A percentile compares a stretch with the other conserved stretches of the same genome.
Evolutionary conservation across 2,113 vertebrate genomes (phyloP).

Genomic region (Lycocorax pyrrhopterus): DNA sequence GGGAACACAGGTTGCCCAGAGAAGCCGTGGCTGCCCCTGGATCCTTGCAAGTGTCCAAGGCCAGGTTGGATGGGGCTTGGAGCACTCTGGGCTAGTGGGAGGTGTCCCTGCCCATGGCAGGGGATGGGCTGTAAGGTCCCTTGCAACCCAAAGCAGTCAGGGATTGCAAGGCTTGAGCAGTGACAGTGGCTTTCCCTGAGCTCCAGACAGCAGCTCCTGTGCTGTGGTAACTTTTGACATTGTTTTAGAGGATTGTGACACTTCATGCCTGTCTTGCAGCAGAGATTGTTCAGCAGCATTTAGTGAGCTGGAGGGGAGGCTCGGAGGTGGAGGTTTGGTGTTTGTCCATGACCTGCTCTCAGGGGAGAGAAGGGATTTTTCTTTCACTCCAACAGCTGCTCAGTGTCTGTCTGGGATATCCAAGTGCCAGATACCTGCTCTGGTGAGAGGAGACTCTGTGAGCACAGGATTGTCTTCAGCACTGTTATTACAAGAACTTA

Average conservation of each 20-base stretch:
- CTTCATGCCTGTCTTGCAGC: slow-evolving; percentile 29
- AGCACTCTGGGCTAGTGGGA: fast-evolving
- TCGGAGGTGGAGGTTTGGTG: background rate
- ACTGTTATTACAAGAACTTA: background rate
- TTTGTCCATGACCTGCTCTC: background rate
- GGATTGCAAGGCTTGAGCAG: background rate
- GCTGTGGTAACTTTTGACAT: background rate
- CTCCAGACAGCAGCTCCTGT: background rate
- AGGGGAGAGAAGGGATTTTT: background rate
- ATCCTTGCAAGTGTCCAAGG: background rate
- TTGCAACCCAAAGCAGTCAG: background rate
- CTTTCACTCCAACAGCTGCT: background rate
- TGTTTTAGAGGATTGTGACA: background rate
- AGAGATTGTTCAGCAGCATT: slow-evolving; percentile 53
- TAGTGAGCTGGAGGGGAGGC: slow-evolving; percentile 25
- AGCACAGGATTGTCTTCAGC: background rate
- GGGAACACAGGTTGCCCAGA: background rate
- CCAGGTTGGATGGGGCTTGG: fast-evolving
- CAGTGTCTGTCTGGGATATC: background rate
- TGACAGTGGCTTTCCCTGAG: background rate
- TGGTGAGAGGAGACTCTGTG: background rate
- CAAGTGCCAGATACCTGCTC: background rate
- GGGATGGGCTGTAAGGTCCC: background rate
- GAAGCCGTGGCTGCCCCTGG: background rate
- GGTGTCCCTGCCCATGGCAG: background rate